Percentiles rank a stretch among this genome's conserved stretches.
phyloP scores from a whole-genome alignment of 1,140 invertebrate genomes.

The Meloidogyne exigua region DNA sequence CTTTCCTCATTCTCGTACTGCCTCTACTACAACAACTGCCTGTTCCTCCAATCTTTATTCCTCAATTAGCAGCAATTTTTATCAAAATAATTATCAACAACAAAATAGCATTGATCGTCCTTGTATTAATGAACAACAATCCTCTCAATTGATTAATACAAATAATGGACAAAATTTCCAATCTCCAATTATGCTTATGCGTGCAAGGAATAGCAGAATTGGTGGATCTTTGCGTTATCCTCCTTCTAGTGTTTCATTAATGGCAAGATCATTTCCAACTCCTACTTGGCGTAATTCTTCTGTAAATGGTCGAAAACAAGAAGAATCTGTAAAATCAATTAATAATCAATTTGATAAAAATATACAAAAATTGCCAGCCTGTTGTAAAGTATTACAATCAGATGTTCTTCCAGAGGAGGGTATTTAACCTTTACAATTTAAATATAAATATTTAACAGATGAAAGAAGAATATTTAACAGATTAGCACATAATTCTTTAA shows the following conservation, averaged over 20 bases:
- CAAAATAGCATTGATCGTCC: background rate
- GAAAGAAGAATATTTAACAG: background rate
- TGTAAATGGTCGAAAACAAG: background rate
- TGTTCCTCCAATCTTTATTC: background rate
- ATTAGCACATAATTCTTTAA: background rate
- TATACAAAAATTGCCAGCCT: conserved; percentile 9
- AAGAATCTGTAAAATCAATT: background rate
- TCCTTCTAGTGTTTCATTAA: background rate
- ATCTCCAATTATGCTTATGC: conserved; percentile 8
- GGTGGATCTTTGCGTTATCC: conserved; percentile 46
- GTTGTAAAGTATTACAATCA: conserved; percentile 21
- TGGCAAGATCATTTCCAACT: conserved; percentile 2
- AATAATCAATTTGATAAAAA: background rate
- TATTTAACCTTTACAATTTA: background rate
- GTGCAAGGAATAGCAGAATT: conserved; percentile 36
- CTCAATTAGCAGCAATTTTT: background rate
- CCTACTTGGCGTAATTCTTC: background rate
- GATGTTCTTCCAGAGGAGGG: background rate
- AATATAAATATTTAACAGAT: background rate
- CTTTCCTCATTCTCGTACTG: background rate
- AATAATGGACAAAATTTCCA: conserved; percentile 7
- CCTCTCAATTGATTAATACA: background rate
- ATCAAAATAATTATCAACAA: background rate
- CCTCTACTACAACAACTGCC: background rate
- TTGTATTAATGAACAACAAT: background rate